Evolutionary conservation across 2,888 invertebrate species (phyloP), one percentile per base, ranked within the genome.

Genomic region (Pimpla rufipes): DNA sequence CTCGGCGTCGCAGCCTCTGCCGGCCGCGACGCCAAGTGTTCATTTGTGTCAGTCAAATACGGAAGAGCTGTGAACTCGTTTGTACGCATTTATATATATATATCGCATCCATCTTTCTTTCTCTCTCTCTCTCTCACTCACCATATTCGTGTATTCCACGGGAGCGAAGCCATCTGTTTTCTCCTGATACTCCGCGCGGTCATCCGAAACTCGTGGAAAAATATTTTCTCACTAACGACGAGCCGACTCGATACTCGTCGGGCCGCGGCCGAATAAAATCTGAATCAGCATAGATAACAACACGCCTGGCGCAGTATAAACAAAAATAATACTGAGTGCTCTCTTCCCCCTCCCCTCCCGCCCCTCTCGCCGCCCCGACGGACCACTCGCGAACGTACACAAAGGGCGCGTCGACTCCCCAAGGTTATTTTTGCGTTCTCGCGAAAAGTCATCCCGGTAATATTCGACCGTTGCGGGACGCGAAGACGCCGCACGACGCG

Each of bases 201-300:
- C 37, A 73, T 67, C 47, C 79, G 21, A 45, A 55, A 70, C 75
- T 73, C 71, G 62, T 52, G 57, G 52, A 79, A 79, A 83, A 83
- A 83, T 83, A 83, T 83, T 83, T 83, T 83, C 83, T 76, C 79
- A 77, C 68, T 42, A 76, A 52, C 62, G 47, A 55, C 18, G 67
- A 55, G n/a, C 42, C 18, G 77, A 47, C 42, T 23, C 45, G 21
- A 67, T 77, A 16, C 16, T 23, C 59, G 6, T 35, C 40, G 47
- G 29, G 29, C 5, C 29, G 59, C 18, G 50, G 35, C n/a, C n/a
- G 57, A 79, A 40, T 66, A 47, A 57, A 73, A 81, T 77, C 81
- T 76, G 81, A 59, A 81, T 76, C 76, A 68, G 76, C 81, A 76
- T 47, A 77, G 81, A 81, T 81, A 81, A 77, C 76, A 77, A 71